phyloP scores from a whole-genome alignment of 1,140 invertebrate genomes.

The Drosophila kurseongensis region DNA sequence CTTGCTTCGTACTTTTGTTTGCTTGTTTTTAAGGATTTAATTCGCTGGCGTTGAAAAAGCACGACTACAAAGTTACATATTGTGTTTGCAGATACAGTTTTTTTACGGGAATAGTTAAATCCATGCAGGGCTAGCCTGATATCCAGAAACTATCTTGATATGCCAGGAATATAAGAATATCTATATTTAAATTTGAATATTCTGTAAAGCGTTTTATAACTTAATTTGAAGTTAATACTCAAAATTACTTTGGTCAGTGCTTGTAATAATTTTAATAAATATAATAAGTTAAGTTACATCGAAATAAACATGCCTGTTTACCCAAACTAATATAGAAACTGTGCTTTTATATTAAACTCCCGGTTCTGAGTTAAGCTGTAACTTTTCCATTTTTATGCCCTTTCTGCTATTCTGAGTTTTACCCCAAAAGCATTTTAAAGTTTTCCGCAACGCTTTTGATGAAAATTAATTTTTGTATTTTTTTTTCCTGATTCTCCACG shows the following conservation, averaged over 20 bases:
- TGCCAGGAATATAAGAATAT: too few relatives aligned
- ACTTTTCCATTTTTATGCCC: not conserved
- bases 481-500: not conserved
- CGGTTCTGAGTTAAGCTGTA: not conserved
- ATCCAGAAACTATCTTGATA: too few relatives aligned
- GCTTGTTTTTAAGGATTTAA: not conserved
- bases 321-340: too few relatives aligned
- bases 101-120: not conserved
- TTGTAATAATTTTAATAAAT: too few relatives aligned
- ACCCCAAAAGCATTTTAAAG: conserved; percentile 22
- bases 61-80: not conserved
- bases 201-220: too few relatives aligned
- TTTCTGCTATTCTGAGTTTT: not conserved
- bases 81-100: not conserved
- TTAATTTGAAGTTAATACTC: too few relatives aligned
- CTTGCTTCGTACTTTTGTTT: conserved; percentile 3
- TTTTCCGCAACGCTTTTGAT: conserved; percentile 8
- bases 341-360: not conserved
- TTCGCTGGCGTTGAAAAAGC: conserved; percentile 2
- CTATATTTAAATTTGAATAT: too few relatives aligned
- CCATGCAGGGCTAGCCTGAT: too few relatives aligned
- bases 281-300: too few relatives aligned
- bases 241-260: too few relatives aligned
- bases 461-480: conserved; percentile 5
- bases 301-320: too few relatives aligned